Percentiles rank a stretch among this genome's conserved stretches.
phyloP scores from a whole-genome alignment of 2,113 vertebrate genomes.

The Nyctibius bracteatus region DNA sequence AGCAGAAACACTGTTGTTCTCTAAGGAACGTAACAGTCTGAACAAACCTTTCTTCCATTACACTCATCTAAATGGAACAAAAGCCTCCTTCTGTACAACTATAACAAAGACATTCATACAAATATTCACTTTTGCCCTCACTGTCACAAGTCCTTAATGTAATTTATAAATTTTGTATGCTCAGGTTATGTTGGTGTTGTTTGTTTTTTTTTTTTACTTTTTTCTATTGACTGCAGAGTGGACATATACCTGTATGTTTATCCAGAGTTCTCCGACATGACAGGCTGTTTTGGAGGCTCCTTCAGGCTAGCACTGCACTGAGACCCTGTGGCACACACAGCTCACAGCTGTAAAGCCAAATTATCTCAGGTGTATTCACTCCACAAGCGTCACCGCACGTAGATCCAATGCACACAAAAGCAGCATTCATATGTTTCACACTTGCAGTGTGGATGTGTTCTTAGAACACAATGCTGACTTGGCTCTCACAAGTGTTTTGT shows the following conservation, averaged over 20 bases:
- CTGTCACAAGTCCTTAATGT: neutral
- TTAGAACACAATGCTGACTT: neutral
- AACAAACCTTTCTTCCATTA: neutral
- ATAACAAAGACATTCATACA: neutral
- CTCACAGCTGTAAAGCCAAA: neutral
- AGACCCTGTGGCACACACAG: neutral
- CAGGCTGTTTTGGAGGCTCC: neutral
- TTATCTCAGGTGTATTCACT: neutral
- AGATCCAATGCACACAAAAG: neutral
- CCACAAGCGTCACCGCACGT: neutral
- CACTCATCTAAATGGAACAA: neutral
- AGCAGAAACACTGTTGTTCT: neutral
- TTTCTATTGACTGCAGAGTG: neutral
- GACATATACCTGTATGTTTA: neutral
- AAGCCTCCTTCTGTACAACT: neutral
- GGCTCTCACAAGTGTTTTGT: neutral
- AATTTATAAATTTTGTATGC: neutral
- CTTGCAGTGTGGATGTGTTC: neutral
- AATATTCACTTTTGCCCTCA: neutral
- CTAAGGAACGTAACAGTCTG: neutral
- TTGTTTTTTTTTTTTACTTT: neutral
- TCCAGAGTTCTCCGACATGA: neutral
- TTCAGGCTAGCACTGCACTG: neutral
- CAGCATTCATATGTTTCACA: neutral
- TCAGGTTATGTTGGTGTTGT: neutral